Evolutionary conservation across 2,888 invertebrate species (phyloP), one percentile per base, ranked within the genome.

Genomic region (Caenorhabditis wallacei): DNA sequence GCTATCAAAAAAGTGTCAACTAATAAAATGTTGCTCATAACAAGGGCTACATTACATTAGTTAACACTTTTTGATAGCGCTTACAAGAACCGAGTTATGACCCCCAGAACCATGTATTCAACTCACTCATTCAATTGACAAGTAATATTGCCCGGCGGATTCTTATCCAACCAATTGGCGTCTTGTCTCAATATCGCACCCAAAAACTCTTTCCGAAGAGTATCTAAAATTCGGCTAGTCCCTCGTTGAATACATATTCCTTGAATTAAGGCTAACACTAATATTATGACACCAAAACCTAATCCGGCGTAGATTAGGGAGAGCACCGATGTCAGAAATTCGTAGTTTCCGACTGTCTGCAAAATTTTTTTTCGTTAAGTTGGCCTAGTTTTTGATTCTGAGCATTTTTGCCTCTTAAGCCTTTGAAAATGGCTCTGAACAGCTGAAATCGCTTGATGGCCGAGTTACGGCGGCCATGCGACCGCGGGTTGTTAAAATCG

Each of bases 101-200:
- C n/a, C n/a, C n/a, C n/a, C n/a, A n/a, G n/a, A n/a, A n/a, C n/a
- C n/a, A n/a, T n/a, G n/a, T n/a, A 8, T 8, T 30, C 30, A 5
- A 80, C 85, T 63, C n/a, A 88, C 87, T 86, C 85, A 71, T 85
- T 85, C 30, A 88, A 64, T 20, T 85, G 76, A n/a, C 78, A 80
- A n/a, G 80, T 80, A 56, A 88, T 84, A 24, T 56, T 70, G n/a
- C 88, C 88, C 1, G 85, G 75, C 13, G 84, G 70, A 24, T 78
- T 78, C 2, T 43, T 51, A 63, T 87, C 87, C 24, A 85, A 57
- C 85, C 84, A 81, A 22, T 70, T 78, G 1, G 88, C 85, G 24
- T 88, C 85, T 64, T 87, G 87, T 24, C 80, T 68, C 11, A 87
- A 64, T 24, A 87, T 83, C 1, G 87, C 85, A 18, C 76, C 79